Conservation (phyloP, 2,888 invertebrate species). For the Synanthedon formicaeformis region DNA sequence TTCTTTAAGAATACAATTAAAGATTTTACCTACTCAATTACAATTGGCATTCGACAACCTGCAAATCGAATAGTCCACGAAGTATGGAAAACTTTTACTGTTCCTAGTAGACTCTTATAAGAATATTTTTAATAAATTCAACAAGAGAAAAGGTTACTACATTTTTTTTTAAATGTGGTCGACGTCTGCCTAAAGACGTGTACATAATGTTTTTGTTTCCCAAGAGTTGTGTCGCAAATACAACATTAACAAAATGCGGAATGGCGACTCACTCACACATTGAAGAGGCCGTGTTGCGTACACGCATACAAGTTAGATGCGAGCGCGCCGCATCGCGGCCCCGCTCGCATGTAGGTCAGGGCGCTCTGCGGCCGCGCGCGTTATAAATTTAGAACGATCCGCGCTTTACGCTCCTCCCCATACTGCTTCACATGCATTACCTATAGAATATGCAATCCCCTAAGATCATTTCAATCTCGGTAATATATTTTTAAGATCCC, state of each 20-base stretch:
- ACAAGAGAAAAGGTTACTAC: too few relatives aligned
- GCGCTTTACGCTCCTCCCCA: constrained; percentile 63
- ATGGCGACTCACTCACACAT: constrained; percentile 59
- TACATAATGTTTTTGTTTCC: too few relatives aligned
- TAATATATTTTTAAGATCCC: constrained; percentile 14
- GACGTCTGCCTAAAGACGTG: constrained; percentile 2
- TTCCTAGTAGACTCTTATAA: too few relatives aligned
- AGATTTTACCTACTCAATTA: too few relatives aligned
- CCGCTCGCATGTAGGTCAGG: constrained; percentile 69
- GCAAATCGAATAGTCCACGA: too few relatives aligned
- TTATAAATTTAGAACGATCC: constrained; percentile 69
- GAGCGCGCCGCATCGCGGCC: constrained; percentile 69
- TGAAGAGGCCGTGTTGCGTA: constrained; percentile 26
- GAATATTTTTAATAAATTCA: too few relatives aligned
- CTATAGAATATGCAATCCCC: constrained; percentile 19
- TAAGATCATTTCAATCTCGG: constrained; percentile 5
- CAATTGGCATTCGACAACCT: too few relatives aligned
- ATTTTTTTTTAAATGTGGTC: too few relatives aligned
- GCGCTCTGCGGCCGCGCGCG: constrained; percentile 67
- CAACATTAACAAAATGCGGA: constrained; percentile 65
- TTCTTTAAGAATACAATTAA: too few relatives aligned
- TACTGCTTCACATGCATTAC: constrained; percentile 42
- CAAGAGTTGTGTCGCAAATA: constrained; percentile 4
- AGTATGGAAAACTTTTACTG: too few relatives aligned
- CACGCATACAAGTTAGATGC: constrained; percentile 39